phyloP scores from a whole-genome alignment of 2,113 vertebrate species.

The Sisor rabdophorus region DNA sequence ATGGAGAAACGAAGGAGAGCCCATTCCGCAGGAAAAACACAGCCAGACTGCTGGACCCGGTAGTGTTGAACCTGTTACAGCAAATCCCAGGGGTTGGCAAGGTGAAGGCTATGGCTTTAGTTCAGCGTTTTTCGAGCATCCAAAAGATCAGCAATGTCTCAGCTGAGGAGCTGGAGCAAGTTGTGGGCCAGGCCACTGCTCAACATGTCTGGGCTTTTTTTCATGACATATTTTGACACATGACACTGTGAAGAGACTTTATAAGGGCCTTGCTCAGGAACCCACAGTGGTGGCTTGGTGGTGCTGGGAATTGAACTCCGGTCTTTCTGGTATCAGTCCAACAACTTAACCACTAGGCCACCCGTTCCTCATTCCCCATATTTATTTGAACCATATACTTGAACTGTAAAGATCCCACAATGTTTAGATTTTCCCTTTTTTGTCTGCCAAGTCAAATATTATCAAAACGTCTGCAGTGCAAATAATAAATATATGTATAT shows the following conservation, averaged over 20 bases:
- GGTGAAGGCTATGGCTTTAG: constrained; percentile 77
- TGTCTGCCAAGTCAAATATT: no score
- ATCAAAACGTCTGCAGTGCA: neutral
- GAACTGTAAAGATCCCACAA: no score
- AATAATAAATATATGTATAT: neutral
- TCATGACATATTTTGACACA: constrained; percentile 44
- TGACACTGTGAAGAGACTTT: neutral
- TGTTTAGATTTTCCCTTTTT: no score
- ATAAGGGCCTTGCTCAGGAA: no score
- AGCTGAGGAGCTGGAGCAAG: constrained; percentile 65
- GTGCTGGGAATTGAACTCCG: no score
- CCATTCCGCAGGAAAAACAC: constrained; percentile 69
- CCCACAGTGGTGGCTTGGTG: no score
- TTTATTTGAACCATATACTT: neutral
- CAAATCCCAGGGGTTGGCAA: constrained; percentile 83
- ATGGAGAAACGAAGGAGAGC: constrained; percentile 75
- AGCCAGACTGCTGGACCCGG: constrained; percentile 58
- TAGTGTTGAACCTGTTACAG: constrained; percentile 72
- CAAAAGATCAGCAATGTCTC: constrained; percentile 72
- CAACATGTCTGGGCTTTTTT: constrained; percentile 78
- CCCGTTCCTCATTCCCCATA: no score
- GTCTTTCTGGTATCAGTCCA: no score
- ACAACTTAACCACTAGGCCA: no score
- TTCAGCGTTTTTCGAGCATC: constrained; percentile 77
- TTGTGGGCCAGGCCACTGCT: constrained; percentile 72